Percentiles rank a stretch among this genome's conserved stretches.
phyloP scores from a whole-genome alignment of 2,888 invertebrate genomes.

The Lithophane leautieri region DNA sequence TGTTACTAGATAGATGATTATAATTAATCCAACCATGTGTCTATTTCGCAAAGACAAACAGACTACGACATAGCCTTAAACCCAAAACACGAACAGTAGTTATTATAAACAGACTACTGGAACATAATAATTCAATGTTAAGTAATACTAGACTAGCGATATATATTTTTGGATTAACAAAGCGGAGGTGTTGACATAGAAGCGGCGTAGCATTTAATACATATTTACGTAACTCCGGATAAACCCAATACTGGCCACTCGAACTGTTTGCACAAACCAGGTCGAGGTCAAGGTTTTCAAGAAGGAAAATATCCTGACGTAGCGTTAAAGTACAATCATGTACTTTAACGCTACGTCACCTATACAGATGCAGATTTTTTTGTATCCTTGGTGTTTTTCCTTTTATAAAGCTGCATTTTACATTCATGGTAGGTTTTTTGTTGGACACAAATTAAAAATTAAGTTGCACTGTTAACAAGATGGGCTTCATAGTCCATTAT shows the following conservation, averaged over 20 bases:
- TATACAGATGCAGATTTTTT: constrained; percentile 26
- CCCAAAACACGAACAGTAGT: constrained; percentile 27
- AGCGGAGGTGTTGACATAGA: constrained; percentile 44
- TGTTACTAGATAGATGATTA: background rate
- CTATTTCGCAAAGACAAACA: constrained; percentile 12
- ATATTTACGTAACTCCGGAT: constrained; percentile 68
- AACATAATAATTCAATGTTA: constrained; percentile 18
- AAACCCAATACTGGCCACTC: constrained; percentile 61
- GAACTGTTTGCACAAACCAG: constrained; percentile 64
- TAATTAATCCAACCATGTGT: background rate
- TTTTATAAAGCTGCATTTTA: background rate
- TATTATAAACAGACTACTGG: constrained; percentile 36
- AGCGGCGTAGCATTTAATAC: constrained; percentile 43
- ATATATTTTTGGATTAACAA: constrained; percentile 36
- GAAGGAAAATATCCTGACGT: constrained; percentile 64
- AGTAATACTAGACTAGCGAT: constrained; percentile 11
- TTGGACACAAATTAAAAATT: background rate
- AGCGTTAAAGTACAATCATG: constrained; percentile 33
- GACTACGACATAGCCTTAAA: constrained; percentile 10
- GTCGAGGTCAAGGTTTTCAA: constrained; percentile 71
- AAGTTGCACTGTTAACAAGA: background rate
- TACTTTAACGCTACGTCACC: too few relatives aligned
- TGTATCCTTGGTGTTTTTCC: constrained; percentile 32
- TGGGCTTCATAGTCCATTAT: background rate
- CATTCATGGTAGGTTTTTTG: background rate